These are phyloP conservation scores for Noctua comes DNA, from an alignment of 2,888 invertebrate genomes.

Conservation along the genomic window DNA sequence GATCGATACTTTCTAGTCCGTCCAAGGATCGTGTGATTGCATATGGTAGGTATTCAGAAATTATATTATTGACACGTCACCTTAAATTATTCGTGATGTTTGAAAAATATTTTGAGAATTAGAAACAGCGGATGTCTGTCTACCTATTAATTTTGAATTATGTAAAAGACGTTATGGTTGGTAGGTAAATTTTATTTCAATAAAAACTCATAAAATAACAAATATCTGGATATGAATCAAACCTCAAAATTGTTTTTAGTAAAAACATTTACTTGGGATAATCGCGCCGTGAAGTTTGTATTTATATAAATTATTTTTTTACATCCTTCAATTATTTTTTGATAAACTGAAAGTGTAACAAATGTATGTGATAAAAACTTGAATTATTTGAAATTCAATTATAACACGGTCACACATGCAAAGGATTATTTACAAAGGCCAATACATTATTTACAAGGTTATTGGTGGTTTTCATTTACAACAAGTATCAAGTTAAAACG, in stretches of 20 bases:
- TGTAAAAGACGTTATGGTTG: background rate
- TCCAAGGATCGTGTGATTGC: background rate
- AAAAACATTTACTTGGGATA: background rate
- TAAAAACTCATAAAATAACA: background rate
- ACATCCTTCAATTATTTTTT: background rate
- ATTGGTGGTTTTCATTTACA: slow-evolving; percentile 44
- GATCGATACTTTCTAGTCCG: slow-evolving; percentile 6
- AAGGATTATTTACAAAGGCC: slow-evolving; percentile 37
- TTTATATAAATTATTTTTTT: background rate
- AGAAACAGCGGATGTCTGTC: background rate
- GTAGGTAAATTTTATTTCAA: background rate
- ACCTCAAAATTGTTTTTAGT: background rate
- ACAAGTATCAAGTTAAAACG: slow-evolving; percentile 43
- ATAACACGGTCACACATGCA: slow-evolving; percentile 8
- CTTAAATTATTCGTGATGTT: background rate
- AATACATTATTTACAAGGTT: slow-evolving; percentile 43
- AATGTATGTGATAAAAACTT: slow-evolving; percentile 3
- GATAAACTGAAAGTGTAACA: slow-evolving; percentile 8
- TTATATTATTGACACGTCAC: background rate
- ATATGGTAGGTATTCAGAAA: background rate
- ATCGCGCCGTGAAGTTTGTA: background rate
- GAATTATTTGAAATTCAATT: slow-evolving; percentile 25
- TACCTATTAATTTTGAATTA: background rate
- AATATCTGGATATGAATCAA: background rate
- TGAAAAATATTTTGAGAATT: too few relatives aligned